phyloP scores from a whole-genome alignment of 1,140 invertebrate species.

The Araneus ventricosus region DNA sequence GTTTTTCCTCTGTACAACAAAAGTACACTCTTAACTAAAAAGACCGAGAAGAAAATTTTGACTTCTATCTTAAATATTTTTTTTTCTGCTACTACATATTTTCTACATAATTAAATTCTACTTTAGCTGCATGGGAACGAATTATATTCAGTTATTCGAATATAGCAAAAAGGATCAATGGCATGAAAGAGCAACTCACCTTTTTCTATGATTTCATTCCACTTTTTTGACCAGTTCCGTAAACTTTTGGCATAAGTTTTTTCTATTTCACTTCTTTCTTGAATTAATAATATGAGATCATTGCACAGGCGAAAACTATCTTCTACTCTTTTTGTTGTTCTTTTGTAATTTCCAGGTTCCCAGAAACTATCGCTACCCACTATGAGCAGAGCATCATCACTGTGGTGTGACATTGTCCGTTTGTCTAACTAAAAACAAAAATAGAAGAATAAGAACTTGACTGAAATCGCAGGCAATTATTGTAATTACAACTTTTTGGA shows the following conservation, averaged over 20 bases:
- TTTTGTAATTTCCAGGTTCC: slow-evolving; percentile 98
- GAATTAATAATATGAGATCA: slow-evolving; percentile 92
- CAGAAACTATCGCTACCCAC: slow-evolving; percentile 96
- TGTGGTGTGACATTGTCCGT: slow-evolving; percentile 92
- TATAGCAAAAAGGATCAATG: no score
- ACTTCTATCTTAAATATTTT: no score
- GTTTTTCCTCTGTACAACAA: no score
- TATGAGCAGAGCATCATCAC: slow-evolving; percentile 95
- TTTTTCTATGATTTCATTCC: slow-evolving; percentile 98
- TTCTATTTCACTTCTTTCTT: slow-evolving; percentile 96
- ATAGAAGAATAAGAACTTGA: neutral
- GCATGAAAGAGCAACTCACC: slow-evolving; percentile 80
- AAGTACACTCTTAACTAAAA: no score
- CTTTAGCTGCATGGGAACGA: no score
- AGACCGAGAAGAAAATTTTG: no score
- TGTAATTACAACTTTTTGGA: no score
- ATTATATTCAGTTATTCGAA: no score
- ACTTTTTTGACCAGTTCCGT: slow-evolving; percentile 97
- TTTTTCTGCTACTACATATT: no score
- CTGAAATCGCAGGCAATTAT: no score
- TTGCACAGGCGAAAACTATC: slow-evolving; percentile 96
- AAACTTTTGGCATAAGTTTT: slow-evolving; percentile 96
- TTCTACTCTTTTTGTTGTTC: slow-evolving; percentile 96
- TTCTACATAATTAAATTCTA: no score
- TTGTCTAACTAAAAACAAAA: slow-evolving; percentile 42